Conservation (phyloP, 2,888 invertebrate genomes). For the Leucania comma region DNA sequence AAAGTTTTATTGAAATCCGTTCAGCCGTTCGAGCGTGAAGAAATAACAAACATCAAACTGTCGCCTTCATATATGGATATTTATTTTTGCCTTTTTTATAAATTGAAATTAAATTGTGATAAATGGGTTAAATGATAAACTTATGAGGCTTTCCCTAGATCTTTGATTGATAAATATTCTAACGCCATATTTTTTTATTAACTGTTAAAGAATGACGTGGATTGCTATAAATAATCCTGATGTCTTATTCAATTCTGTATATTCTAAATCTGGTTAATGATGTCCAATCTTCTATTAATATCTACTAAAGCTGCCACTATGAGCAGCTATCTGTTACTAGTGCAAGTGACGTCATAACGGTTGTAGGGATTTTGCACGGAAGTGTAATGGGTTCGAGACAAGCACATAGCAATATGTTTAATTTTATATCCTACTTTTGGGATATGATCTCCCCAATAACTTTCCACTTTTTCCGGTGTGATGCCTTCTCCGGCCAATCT, state of each 20-base stretch:
- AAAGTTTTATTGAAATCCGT: too few relatives aligned
- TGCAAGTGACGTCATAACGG: constrained; percentile 9
- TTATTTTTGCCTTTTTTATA: too few relatives aligned
- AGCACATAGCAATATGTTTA: neutral
- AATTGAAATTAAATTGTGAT: too few relatives aligned
- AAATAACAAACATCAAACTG: too few relatives aligned
- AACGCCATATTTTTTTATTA: neutral
- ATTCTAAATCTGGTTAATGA: constrained; percentile 4
- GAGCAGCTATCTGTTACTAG: neutral
- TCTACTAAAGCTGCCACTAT: neutral
- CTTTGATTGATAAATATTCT: neutral
- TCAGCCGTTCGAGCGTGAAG: too few relatives aligned
- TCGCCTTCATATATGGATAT: too few relatives aligned
- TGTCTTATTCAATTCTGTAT: neutral
- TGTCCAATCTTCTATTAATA: constrained; percentile 11
- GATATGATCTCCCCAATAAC: neutral
- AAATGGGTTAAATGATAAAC: too few relatives aligned
- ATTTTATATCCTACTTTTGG: neutral
- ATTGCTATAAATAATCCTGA: constrained; percentile 8
- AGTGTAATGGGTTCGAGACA: constrained; percentile 8
- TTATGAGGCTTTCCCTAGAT: too few relatives aligned
- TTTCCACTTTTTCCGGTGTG: neutral
- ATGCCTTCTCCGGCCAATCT: neutral
- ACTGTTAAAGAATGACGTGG: neutral
- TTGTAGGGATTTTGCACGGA: neutral